A percentile compares a stretch with the other conserved stretches of the same genome.
These are phyloP conservation scores for Endotricha flammealis DNA, from an alignment of 2,888 invertebrate genomes.

Conservation along the genomic window DNA sequence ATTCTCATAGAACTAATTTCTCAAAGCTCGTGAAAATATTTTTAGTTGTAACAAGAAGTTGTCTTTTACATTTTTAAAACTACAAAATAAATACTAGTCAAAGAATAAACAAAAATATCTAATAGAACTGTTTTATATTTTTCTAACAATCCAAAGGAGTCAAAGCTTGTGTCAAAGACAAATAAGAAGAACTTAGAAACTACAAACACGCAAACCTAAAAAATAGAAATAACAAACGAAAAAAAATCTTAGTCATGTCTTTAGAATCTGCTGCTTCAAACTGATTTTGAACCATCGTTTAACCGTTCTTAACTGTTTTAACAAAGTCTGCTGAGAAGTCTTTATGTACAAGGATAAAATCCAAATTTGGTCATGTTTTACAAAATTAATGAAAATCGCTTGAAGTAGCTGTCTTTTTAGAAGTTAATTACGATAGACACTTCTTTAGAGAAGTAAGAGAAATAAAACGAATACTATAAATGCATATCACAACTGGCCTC, in stretches of 20 bases:
- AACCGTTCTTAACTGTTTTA: constrained; percentile 9
- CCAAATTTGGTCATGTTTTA: constrained; percentile 37
- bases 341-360: constrained; percentile 28
- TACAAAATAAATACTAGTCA: constrained; percentile 39
- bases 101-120: constrained; percentile 42
- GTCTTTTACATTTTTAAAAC: constrained; percentile 68
- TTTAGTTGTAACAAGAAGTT: constrained; percentile 61
- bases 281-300: constrained; percentile 36
- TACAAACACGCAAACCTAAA: constrained; percentile 58
- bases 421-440: constrained; percentile 9
- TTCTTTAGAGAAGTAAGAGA: constrained; percentile 18
- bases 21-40: constrained; percentile 73
- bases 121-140: not conserved
- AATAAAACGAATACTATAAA: constrained; percentile 38
- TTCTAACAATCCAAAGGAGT: constrained; percentile 44
- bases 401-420: constrained; percentile 37
- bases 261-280: constrained; percentile 68
- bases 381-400: constrained; percentile 14
- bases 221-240: constrained; percentile 46
- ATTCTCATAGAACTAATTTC: constrained; percentile 58
- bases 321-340: constrained; percentile 12
- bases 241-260: constrained; percentile 55
- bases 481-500: constrained; percentile 54
- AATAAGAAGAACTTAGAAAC: constrained; percentile 36
- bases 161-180: constrained; percentile 25